phyloP scores from a whole-genome alignment of 1,140 invertebrate species.

The Diplogasteroides magnus region DNA sequence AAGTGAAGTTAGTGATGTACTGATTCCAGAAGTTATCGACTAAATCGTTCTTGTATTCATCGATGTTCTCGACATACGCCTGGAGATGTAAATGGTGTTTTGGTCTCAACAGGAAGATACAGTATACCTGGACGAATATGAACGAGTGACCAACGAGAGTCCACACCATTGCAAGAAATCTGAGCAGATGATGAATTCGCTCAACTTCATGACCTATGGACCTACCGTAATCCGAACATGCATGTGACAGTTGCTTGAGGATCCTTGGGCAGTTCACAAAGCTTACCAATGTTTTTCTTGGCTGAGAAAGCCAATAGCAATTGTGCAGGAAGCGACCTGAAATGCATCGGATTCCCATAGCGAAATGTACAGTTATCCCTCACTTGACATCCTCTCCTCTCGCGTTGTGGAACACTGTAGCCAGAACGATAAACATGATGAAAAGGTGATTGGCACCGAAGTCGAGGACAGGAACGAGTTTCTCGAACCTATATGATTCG shows the following conservation, averaged over 20 bases:
- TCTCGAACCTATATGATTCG: constrained; percentile 29
- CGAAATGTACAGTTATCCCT: constrained; percentile 5
- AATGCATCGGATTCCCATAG: constrained; percentile 14
- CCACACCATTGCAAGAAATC: constrained; percentile 53
- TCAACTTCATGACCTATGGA: too few species aligned
- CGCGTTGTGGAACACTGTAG: constrained; percentile 46
- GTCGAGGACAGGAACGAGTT: constrained; percentile 45
- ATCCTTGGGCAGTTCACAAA: constrained; percentile 53
- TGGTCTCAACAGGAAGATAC: background rate
- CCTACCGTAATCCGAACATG: constrained; percentile 49
- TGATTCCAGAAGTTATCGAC: constrained; percentile 55
- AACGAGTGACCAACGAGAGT: constrained; percentile 54
- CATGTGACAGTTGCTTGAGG: constrained; percentile 51
- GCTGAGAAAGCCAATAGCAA: constrained; percentile 48
- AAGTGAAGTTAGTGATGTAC: constrained; percentile 54
- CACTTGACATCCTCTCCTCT: constrained; percentile 41
- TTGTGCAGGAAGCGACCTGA: constrained; percentile 41
- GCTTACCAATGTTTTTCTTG: constrained; percentile 46
- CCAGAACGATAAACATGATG: constrained; percentile 41
- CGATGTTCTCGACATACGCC: constrained; percentile 52
- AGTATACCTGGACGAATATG: constrained; percentile 44
- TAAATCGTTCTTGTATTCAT: constrained; percentile 51
- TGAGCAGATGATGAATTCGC: background rate
- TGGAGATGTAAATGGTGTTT: too few species aligned
- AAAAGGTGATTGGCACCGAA: constrained; percentile 49